Evolutionary conservation across 2,797 vertebrate species (phyloP).

Genomic region (Petrocephalus schoutedeni): DNA sequence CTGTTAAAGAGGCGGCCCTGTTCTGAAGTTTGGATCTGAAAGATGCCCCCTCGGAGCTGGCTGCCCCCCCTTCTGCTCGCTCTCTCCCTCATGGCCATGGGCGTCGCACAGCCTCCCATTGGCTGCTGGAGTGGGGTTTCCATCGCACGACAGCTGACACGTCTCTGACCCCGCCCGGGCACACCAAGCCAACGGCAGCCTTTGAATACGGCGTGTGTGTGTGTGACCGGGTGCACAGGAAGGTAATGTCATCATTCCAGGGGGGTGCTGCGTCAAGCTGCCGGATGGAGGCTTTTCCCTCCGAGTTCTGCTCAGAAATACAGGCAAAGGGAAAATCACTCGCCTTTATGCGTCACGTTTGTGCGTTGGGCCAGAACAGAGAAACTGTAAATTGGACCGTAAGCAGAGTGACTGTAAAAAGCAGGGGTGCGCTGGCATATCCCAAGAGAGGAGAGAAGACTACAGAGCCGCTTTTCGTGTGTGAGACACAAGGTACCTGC

Average conservation of each 20-base stretch:
- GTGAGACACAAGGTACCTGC: not conserved
- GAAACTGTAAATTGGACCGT: not conserved
- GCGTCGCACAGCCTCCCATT: not conserved
- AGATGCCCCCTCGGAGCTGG: not conserved
- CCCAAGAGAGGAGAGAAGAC: not conserved
- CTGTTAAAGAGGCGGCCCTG: not conserved
- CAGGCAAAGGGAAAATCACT: not conserved
- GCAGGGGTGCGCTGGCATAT: not conserved
- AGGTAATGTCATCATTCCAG: not conserved
- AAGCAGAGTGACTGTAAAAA: not conserved
- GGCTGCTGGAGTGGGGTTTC: not conserved
- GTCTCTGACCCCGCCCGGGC: conserved; percentile 2
- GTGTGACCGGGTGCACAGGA: not conserved
- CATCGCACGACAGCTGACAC: conserved; percentile 15
- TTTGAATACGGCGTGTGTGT: not conserved
- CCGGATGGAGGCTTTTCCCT: not conserved
- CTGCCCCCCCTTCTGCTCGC: not conserved
- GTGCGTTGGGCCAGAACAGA: not conserved
- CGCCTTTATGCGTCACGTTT: not conserved
- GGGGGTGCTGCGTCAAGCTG: not conserved
- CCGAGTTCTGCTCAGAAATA: not conserved
- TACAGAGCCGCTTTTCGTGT: not conserved
- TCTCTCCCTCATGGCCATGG: not conserved
- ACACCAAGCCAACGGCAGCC: not conserved
- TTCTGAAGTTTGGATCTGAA: not conserved